These are phyloP conservation scores for Lordiphosa andalusiaca DNA, from an alignment of 2,888 invertebrate genomes.

Conservation along the genomic window DNA sequence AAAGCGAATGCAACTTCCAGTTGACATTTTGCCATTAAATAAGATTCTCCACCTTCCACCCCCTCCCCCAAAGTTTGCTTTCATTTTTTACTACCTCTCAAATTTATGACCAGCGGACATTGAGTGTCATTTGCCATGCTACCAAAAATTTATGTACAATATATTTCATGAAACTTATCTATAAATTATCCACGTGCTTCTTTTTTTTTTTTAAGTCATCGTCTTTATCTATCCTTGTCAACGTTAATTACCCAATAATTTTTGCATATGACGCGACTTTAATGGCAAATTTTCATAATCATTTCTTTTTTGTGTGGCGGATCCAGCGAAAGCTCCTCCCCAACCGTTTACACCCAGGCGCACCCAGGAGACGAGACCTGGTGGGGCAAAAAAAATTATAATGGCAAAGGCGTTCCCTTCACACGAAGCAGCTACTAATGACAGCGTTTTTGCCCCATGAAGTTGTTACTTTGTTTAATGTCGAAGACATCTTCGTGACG, in stretches of 20 bases:
- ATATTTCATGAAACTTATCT: slow-evolving; percentile 47
- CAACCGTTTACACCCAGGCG: slow-evolving; percentile 42
- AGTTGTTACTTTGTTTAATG: slow-evolving; percentile 73
- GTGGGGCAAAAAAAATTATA: slow-evolving; percentile 4
- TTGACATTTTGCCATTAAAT: too few relatives aligned
- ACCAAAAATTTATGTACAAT: slow-evolving; percentile 3
- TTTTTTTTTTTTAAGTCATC: background rate
- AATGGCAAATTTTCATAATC: slow-evolving; percentile 47
- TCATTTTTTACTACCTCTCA: background rate
- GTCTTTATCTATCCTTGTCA: slow-evolving; percentile 34
- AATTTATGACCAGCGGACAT: slow-evolving; percentile 25
- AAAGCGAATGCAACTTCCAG: too few relatives aligned
- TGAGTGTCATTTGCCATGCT: slow-evolving; percentile 36
- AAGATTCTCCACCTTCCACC: too few relatives aligned
- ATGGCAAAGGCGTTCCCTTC: slow-evolving; percentile 40
- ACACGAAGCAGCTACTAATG: slow-evolving; percentile 44
- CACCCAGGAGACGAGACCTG: slow-evolving; percentile 38
- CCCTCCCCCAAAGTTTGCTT: too few relatives aligned
- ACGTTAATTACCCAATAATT: slow-evolving; percentile 69
- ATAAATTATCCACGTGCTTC: slow-evolving; percentile 48
- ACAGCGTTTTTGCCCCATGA: slow-evolving; percentile 46
- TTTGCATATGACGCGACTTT: slow-evolving; percentile 65
- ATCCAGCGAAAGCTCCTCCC: slow-evolving; percentile 16
- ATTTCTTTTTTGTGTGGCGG: slow-evolving; percentile 22
- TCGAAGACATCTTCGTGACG: slow-evolving; percentile 34